Evolutionary conservation across 2,113 vertebrate genomes (phyloP).

Genomic region (Scortum barcoo): DNA sequence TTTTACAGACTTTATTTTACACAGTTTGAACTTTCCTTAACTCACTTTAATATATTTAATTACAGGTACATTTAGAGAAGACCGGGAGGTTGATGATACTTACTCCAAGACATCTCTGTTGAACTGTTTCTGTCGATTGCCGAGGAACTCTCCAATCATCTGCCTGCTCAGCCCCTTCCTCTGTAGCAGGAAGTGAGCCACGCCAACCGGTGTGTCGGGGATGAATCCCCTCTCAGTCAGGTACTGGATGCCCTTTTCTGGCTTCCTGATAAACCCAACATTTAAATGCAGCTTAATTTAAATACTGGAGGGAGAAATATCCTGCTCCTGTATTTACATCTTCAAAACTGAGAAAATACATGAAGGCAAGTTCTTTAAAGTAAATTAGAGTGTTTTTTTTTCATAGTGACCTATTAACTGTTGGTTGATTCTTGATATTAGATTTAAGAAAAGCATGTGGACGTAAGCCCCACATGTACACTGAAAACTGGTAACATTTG

Average conservation of each 20-base stretch:
- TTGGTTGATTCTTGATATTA: neutral
- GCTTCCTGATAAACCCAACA: conserved; percentile 87
- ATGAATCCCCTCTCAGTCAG: conserved; percentile 96
- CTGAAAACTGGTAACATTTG: neutral
- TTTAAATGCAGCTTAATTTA: conserved; percentile 2
- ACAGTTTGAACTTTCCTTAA: neutral
- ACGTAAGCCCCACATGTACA: neutral
- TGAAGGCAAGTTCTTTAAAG: neutral
- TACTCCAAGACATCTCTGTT: conserved; percentile 98
- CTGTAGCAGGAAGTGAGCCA: conserved; percentile 97
- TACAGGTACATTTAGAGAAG: too few species aligned
- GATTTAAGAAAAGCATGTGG: neutral
- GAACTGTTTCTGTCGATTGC: conserved; percentile 98
- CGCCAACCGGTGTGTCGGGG: conserved; percentile 95
- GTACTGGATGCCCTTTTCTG: conserved; percentile 98
- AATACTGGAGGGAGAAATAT: neutral
- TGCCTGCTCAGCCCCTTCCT: conserved; percentile 97
- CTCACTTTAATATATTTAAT: neutral
- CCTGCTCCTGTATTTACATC: neutral
- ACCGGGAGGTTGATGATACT: conserved; percentile 76
- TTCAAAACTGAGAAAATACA: neutral
- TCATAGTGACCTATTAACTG: neutral
- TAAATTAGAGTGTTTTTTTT: neutral
- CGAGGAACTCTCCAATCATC: conserved; percentile 98
- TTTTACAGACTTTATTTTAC: neutral